Evolutionary conservation across 2,113 vertebrate species (phyloP).

Genomic region (Macrotus californicus): DNA sequence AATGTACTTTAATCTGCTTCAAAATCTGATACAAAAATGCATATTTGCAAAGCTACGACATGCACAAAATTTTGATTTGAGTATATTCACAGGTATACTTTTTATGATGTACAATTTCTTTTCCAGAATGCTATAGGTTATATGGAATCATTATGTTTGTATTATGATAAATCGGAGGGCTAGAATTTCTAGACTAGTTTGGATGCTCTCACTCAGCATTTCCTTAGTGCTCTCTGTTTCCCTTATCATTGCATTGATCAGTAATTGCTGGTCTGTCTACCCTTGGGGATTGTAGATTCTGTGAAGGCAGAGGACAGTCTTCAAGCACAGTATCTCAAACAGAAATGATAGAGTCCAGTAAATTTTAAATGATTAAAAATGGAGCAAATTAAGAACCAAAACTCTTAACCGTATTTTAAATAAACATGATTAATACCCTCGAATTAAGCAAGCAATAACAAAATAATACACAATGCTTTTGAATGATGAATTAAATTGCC

Average conservation of each 20-base stretch:
- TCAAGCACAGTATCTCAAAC: background rate
- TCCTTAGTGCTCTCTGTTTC: background rate
- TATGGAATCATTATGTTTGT: background rate
- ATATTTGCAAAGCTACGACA: background rate
- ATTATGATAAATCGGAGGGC: background rate
- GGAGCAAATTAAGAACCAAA: background rate
- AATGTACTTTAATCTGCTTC: background rate
- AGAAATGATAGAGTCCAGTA: background rate
- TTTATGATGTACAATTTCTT: background rate
- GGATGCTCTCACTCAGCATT: no score
- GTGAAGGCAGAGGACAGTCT: background rate
- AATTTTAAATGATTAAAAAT: background rate
- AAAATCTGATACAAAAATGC: background rate
- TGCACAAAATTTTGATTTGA: background rate
- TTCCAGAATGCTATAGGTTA: background rate
- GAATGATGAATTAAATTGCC: background rate
- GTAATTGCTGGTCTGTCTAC: background rate
- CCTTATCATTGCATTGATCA: background rate
- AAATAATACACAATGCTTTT: background rate
- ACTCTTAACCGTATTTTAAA: background rate
- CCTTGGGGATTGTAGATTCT: background rate
- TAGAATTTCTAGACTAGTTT: background rate
- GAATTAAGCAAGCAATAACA: background rate
- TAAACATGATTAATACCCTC: background rate
- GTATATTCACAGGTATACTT: background rate